A percentile compares a stretch with the other conserved stretches of the same genome.
Evolutionary conservation across 2,797 vertebrate species (phyloP).

Genomic region (Botia kubotai): DNA sequence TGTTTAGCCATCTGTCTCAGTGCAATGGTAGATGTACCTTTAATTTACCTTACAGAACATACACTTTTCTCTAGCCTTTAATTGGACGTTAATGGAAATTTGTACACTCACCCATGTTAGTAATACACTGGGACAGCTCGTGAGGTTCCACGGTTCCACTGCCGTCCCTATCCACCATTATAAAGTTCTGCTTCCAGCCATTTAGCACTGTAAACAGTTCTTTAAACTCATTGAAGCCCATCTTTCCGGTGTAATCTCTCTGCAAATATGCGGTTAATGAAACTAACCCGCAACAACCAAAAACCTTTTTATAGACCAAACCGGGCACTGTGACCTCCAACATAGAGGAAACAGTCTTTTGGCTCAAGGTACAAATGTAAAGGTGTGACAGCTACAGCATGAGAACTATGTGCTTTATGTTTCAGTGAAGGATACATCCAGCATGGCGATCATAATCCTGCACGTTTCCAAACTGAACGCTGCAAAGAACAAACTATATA

Average conservation of each 20-base stretch:
- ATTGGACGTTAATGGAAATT: neutral
- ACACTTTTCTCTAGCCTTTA: no score
- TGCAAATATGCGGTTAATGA: constrained; percentile 73
- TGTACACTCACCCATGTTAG: constrained; percentile 83
- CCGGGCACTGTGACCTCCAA: neutral
- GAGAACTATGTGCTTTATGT: neutral
- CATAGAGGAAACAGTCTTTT: neutral
- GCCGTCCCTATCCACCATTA: constrained; percentile 85
- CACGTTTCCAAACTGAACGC: constrained; percentile 92
- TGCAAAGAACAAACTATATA: constrained; percentile 60
- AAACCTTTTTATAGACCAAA: neutral
- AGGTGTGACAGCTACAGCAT: neutral
- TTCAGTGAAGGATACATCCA: constrained; percentile 87
- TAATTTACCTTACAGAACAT: neutral
- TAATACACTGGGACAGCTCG: constrained; percentile 85
- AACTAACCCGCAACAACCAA: constrained; percentile 3
- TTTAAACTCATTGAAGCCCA: constrained; percentile 93
- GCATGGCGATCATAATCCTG: constrained; percentile 90
- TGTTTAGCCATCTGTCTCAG: neutral
- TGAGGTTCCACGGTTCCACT: constrained; percentile 87
- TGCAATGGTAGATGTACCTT: neutral
- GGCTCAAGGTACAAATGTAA: neutral
- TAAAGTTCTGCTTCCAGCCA: constrained; percentile 93
- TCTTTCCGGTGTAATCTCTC: constrained; percentile 88
- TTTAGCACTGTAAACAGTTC: constrained; percentile 86